Base-by-base conservation (phyloP, 1,140 invertebrate species). In the Leptopilina clavipes region DNA sequence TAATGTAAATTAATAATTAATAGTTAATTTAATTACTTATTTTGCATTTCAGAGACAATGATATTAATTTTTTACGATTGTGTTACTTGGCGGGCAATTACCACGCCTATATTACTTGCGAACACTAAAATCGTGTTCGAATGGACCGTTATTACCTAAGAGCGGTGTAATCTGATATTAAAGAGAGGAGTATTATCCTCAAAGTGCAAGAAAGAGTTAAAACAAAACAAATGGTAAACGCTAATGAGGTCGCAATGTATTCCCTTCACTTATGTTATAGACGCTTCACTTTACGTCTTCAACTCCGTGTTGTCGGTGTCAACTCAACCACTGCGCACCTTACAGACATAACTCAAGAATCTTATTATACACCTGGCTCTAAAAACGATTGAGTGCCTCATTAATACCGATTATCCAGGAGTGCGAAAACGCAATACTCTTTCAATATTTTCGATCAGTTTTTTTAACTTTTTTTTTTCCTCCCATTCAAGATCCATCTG, bases 191-290 rank as follows among this genome's bases (percentile, higher is more conserved):
- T 65, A 59, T 31, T 65, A 65, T 65, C 25, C 59, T 65, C 3
- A 65, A 65, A 65, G 59, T 31, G 59, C 59, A 31, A 65, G 59
- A 65, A 31, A 31, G 59, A 65, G 59, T 65, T 65, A 22, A 31
- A 65, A 37, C 75, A 71, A 79, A 82, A 84, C 80, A 77, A 83
- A 83, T 78, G 74, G 72, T 43, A 52, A 70, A 81, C 73, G 74
- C 83, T 82, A 82, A 84, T 78, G 80, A 84, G 82, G 71, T 75
- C 71, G 56, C 18, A 59, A 75, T 80, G 72, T 74, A 74, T 40
- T 83, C 76, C 76, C 75, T 80, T 78, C 77, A 72, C 72, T 81
- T 73, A 54, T 45, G 45, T 59, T 59, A 59, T 59, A 65, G 59
- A 65, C 59, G 59, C 59, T 65, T 65, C 59, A 65, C 25, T 65